Evolutionary conservation across 2,888 invertebrate species (phyloP).

Genomic region (Gisinianus flammeolus): DNA sequence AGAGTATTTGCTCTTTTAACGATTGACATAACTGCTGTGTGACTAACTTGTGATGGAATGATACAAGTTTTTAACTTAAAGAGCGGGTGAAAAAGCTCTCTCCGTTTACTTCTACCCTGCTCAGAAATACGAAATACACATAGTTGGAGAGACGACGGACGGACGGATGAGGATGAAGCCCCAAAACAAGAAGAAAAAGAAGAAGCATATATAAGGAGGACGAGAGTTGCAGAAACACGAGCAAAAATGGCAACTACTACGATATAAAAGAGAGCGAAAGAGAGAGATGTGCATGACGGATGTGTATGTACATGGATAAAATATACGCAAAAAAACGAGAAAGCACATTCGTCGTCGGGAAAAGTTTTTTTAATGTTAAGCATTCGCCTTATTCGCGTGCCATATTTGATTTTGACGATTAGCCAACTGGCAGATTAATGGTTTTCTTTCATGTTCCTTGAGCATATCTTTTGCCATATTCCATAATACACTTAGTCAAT

Average conservation of each 20-base stretch:
- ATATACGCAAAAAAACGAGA: background rate
- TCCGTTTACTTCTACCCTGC: background rate
- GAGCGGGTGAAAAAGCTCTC: background rate
- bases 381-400: background rate
- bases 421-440: conserved; percentile 34
- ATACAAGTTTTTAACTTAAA: background rate
- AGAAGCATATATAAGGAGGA: background rate
- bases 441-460: conserved; percentile 7
- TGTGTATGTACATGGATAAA: no score
- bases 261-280: background rate
- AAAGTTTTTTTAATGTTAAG: background rate
- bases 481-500: no score
- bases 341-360: background rate
- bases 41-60: background rate
- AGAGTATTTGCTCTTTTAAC: conserved; percentile 4
- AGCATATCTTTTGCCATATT: background rate
- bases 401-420: conserved; percentile 26
- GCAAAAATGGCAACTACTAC: no score
- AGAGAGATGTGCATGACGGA: background rate
- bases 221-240: no score
- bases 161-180: no score
- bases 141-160: no score
- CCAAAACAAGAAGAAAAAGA: background rate
- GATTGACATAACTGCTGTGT: conserved; percentile 1
- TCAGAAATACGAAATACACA: no score